phyloP scores from a whole-genome alignment of 2,113 vertebrate species.

The Tonatia bakeri region DNA sequence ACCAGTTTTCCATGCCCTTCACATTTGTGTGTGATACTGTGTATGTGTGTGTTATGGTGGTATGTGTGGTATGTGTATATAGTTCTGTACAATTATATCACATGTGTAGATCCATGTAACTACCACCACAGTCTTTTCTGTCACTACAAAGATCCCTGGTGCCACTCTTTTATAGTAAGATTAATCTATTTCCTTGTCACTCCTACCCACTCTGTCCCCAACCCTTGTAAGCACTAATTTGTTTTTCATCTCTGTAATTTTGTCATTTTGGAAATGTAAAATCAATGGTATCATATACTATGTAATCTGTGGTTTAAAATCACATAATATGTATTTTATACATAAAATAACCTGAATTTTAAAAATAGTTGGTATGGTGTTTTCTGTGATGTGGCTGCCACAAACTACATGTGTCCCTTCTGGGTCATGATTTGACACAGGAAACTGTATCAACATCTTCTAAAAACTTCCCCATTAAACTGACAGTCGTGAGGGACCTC shows the following conservation, averaged over 20 bases:
- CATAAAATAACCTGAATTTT: neutral
- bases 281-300: neutral
- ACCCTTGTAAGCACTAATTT: neutral
- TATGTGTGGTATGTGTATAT: neutral
- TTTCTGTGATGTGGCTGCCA: neutral
- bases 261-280: neutral
- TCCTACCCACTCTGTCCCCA: neutral
- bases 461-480: neutral
- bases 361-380: neutral
- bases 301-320: neutral
- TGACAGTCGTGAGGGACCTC: fast-evolving
- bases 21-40: neutral
- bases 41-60: neutral
- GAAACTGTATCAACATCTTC: neutral
- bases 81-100: neutral
- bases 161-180: neutral
- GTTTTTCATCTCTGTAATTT: neutral
- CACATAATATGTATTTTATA: neutral
- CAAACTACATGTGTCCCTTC: neutral
- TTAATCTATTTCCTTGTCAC: neutral
- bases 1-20: neutral
- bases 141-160: neutral
- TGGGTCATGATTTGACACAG: neutral
- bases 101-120: neutral
- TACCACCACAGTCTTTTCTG: neutral